Evolutionary conservation across 2,888 invertebrate genomes (phyloP).

Genomic region (Lissonota sp.): DNA sequence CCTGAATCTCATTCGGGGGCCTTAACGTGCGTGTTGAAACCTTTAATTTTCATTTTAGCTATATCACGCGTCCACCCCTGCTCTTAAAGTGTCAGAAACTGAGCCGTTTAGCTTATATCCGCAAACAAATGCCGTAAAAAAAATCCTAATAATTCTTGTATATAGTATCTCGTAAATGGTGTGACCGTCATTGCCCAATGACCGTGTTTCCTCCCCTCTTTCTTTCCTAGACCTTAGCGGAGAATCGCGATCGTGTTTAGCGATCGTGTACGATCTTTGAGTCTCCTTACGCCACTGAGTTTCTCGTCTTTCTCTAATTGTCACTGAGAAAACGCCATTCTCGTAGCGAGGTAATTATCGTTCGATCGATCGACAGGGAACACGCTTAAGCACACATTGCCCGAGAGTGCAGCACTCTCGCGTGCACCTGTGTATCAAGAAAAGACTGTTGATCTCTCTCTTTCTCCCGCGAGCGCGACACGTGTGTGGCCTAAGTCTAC

Average conservation of each 20-base stretch:
- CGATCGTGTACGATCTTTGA: slow-evolving; percentile 47
- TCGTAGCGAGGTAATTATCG: slow-evolving; percentile 71
- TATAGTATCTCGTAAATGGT: no score
- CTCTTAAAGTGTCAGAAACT: no score
- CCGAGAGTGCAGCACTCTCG: slow-evolving; percentile 5
- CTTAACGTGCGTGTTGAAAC: no score
- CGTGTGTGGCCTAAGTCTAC: slow-evolving; percentile 39
- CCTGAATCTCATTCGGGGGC: no score
- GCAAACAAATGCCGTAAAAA: no score
- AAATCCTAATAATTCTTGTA: no score
- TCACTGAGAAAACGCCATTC: slow-evolving; percentile 65
- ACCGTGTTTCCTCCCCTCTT: no score
- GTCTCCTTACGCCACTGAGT: slow-evolving; percentile 26
- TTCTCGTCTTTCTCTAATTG: slow-evolving; percentile 66
- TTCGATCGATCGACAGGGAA: slow-evolving; percentile 67
- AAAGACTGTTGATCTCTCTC: slow-evolving; percentile 31
- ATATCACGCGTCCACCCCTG: no score
- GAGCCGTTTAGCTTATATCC: no score
- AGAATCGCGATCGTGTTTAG: slow-evolving; percentile 43
- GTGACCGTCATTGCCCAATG: no score
- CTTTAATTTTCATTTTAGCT: no score
- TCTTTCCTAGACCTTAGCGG: slow-evolving; percentile 2
- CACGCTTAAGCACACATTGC: slow-evolving; percentile 42
- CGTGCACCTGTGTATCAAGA: slow-evolving; percentile 26
- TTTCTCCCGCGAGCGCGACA: not conserved